These are phyloP conservation scores for Beaufortia kweichowensis DNA, from an alignment of 2,113 vertebrate species.

Conservation along the genomic window DNA sequence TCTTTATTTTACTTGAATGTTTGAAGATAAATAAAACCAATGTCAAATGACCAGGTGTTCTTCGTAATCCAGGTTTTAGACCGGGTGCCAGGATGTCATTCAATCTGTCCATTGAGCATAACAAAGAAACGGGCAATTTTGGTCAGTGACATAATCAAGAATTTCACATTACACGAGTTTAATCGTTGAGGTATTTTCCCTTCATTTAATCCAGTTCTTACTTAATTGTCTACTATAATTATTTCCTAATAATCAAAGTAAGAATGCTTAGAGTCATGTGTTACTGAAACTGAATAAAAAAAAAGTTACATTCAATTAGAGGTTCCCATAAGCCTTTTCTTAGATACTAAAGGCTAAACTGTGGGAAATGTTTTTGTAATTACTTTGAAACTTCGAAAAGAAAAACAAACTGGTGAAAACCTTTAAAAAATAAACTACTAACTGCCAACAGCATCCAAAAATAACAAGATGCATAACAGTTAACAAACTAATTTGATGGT, in stretches of 20 bases:
- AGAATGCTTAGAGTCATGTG: background rate
- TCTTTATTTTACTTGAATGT: constrained; percentile 11
- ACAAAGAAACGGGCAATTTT: background rate
- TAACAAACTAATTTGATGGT: constrained; percentile 73
- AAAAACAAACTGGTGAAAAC: background rate
- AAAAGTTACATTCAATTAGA: too few species aligned
- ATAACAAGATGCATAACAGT: constrained; percentile 60
- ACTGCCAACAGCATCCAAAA: background rate
- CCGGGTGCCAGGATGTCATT: constrained; percentile 4
- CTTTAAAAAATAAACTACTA: background rate
- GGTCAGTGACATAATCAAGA: background rate
- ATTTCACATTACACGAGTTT: background rate
- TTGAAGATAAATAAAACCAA: background rate
- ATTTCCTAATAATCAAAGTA: background rate
- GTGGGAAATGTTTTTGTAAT: background rate
- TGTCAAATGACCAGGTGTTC: background rate
- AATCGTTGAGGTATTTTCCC: background rate
- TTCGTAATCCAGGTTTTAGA: constrained; percentile 7
- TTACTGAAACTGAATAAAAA: too few species aligned
- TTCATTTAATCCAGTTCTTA: background rate
- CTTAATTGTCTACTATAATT: background rate
- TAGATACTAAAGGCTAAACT: background rate
- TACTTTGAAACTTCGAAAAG: background rate
- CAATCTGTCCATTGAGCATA: background rate
- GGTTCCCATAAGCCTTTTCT: background rate